Evolutionary conservation across 2,888 invertebrate species (phyloP).

Genomic region (Hypomecis atomaria): DNA sequence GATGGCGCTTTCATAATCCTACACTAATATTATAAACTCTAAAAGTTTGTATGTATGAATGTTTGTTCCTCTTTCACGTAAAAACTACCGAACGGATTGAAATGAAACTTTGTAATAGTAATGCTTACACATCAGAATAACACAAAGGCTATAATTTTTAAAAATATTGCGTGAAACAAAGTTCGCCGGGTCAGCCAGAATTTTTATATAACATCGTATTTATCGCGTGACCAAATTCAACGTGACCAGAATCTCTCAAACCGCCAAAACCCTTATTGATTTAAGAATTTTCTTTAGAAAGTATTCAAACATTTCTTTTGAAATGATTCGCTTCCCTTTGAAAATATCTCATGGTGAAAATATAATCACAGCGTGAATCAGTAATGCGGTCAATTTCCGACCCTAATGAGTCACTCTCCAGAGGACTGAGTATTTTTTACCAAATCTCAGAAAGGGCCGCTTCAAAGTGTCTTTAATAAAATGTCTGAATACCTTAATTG

Average conservation of each 20-base stretch:
- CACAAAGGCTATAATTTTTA: no score
- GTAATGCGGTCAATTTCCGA: slow-evolving; percentile 26
- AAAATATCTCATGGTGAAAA: slow-evolving; percentile 8
- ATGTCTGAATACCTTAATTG: slow-evolving; percentile 26
- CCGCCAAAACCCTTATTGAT: neutral
- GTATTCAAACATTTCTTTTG: neutral
- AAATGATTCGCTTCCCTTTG: neutral
- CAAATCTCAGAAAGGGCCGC: slow-evolving; percentile 34
- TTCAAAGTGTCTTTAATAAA: slow-evolving; percentile 45
- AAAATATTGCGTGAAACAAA: no score
- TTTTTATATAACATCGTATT: no score
- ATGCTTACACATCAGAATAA: no score
- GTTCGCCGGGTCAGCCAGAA: no score
- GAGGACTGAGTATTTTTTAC: slow-evolving; percentile 22
- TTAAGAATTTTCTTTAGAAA: neutral
- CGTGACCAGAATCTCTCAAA: neutral
- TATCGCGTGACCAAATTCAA: no score
- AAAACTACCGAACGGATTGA: no score
- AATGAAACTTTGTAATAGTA: no score
- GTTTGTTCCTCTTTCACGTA: no score
- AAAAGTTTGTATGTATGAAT: no score
- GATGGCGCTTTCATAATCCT: no score
- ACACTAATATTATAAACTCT: no score
- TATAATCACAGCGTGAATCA: slow-evolving; percentile 16
- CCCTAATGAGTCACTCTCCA: slow-evolving; percentile 23